Base-by-base conservation (phyloP, 2,888 invertebrate genomes). In the Agrenia bidenticulata region DNA sequence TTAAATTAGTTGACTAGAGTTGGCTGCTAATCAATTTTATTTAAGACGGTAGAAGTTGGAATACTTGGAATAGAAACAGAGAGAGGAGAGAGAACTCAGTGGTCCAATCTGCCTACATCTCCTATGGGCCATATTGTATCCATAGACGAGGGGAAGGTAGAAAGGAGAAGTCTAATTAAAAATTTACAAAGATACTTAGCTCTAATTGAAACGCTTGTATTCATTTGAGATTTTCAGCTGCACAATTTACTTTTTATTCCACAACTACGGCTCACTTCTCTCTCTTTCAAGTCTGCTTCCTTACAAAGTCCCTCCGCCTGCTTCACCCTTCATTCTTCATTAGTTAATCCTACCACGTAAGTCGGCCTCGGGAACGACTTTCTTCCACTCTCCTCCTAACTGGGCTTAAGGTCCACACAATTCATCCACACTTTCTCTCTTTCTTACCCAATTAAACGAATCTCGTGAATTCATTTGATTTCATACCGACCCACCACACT, bases 181-280 rank as follows among this genome's bases (percentile, higher is more conserved):
- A 70, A 73, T 73, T 73, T 73, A 73, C 62, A 63, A 23, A 39
- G 68, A 70, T 73, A 73, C 73, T 73, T 73, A 73, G 70, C 59
- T 63, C 70, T 73, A 73, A 73, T 73, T 73, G 73, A 73, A 73
- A 73, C 70, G 73, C 70, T 73, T 73, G 73, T 70, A 73, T 70
- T 73, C 73, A 73, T 73, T 73, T 73, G 73, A 73, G 73, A 73
- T 73, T 73, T 73, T 70, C 63, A 66, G 66, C 66, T 65, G 64
- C 53, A 45, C 63, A 64, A 58, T 67, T 73, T 70, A 68, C 58
- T 72, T 66, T 59, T 63, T 45, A 45, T 45, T 45, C 45, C 45
- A 45, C 45, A 45, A 19, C 45, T 45, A 45, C n/a, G 19, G 45
- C 45, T 45, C 19, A 5, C 45, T 45, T 45, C 15, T 45, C 5